Conservation (phyloP, 2,797 vertebrate genomes). For the Anabacerthia variegaticeps region DNA sequence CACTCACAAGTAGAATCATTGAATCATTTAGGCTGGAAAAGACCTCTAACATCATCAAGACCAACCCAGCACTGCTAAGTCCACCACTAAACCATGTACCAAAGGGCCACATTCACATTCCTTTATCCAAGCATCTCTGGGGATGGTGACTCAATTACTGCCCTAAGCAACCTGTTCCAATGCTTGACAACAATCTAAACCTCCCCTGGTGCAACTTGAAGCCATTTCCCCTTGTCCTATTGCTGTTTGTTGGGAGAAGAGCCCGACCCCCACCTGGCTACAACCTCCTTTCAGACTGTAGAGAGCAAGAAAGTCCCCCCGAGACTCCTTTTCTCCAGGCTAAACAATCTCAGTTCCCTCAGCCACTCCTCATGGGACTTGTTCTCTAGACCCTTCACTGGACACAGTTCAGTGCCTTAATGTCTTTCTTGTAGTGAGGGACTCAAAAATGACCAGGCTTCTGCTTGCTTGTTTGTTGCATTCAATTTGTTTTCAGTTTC, state of each 20-base stretch:
- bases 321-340: background rate
- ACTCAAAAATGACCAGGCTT: background rate
- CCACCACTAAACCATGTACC: background rate
- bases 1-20: background rate
- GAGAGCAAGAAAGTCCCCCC: background rate
- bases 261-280: too few species aligned
- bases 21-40: background rate
- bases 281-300: background rate
- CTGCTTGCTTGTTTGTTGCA: background rate
- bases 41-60: accelerated
- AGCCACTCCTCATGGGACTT: background rate
- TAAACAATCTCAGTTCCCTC: background rate
- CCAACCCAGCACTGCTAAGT: background rate
- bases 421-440: background rate
- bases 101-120: background rate
- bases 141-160: background rate
- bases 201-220: accelerated
- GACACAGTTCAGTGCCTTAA: background rate
- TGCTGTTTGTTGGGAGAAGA: background rate
- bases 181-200: background rate
- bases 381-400: background rate
- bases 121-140: background rate
- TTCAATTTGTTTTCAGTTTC: background rate
- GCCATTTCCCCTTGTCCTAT: too few species aligned
- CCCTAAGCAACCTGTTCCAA: background rate